Evolutionary conservation across 2,113 vertebrate species (phyloP).

Genomic region (Pachycephala philippinensis): DNA sequence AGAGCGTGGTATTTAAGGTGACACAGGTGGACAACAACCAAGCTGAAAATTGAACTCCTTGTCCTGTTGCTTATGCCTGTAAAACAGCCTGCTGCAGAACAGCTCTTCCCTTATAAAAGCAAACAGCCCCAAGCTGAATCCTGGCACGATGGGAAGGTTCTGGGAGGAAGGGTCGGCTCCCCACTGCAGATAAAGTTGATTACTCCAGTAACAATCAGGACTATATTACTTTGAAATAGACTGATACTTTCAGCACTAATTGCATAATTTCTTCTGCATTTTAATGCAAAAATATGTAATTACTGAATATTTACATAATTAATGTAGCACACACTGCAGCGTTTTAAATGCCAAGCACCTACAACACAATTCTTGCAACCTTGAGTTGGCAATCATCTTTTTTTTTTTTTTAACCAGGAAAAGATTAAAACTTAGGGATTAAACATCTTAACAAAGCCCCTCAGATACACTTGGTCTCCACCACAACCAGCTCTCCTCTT

Average conservation of each 20-base stretch:
- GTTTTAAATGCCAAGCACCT: conserved; percentile 19
- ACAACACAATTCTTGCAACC: conserved; percentile 6
- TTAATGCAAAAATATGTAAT: conserved; percentile 48
- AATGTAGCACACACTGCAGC: neutral
- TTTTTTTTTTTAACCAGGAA: neutral
- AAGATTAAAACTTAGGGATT: neutral
- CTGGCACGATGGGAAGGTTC: neutral
- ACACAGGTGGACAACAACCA: neutral
- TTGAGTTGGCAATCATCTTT: neutral
- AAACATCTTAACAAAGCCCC: neutral
- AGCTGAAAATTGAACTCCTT: neutral
- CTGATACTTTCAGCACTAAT: conserved; percentile 17
- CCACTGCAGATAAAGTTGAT: neutral
- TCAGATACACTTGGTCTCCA: neutral
- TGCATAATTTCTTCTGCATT: conserved; percentile 45
- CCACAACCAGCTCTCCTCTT: neutral
- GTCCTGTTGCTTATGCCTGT: neutral
- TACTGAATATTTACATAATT: conserved; percentile 58
- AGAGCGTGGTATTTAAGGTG: neutral
- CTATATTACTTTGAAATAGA: neutral
- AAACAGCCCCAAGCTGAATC: neutral
- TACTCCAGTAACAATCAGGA: conserved; percentile 31
- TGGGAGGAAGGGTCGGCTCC: neutral
- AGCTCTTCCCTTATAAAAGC: neutral
- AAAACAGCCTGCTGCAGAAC: neutral